A percentile compares a stretch with the other conserved stretches of the same genome.
Evolutionary conservation across 2,888 invertebrate species (phyloP).

Genomic region (Caenorhabditis becei): DNA sequence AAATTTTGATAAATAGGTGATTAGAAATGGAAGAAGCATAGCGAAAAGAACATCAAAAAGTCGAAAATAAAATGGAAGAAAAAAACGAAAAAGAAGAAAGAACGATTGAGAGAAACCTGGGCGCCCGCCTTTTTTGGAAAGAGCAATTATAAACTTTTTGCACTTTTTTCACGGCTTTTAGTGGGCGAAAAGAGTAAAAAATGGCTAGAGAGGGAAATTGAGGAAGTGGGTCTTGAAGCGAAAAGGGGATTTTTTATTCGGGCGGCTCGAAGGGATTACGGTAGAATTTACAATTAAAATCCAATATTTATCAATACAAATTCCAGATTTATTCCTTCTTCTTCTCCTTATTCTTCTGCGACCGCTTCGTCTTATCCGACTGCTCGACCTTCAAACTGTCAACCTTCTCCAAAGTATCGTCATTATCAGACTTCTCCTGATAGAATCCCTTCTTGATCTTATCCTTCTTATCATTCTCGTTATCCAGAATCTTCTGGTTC

Average conservation of each 20-base stretch:
- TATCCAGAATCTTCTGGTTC: slow-evolving; percentile 33
- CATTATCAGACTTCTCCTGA: slow-evolving; percentile 60
- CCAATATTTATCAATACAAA: too few species aligned
- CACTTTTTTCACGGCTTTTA: slow-evolving; percentile 28
- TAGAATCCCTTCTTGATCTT: slow-evolving; percentile 61
- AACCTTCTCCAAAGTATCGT: slow-evolving; percentile 59
- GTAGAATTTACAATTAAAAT: too few species aligned
- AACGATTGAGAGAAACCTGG: neutral
- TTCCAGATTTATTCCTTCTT: neutral
- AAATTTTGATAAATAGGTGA: neutral
- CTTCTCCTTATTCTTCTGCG: slow-evolving; percentile 19
- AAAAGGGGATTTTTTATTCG: too few species aligned
- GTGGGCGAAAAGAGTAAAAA: slow-evolving; percentile 7
- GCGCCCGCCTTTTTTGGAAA: neutral
- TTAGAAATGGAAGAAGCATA: slow-evolving; percentile 13
- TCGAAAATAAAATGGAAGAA: neutral
- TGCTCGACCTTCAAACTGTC: slow-evolving; percentile 53
- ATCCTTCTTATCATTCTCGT: slow-evolving; percentile 53
- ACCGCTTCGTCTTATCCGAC: slow-evolving; percentile 34
- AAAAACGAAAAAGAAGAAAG: slow-evolving; percentile 5
- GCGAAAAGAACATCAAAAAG: neutral
- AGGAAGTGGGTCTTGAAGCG: neutral
- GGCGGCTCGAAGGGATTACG: too few species aligned
- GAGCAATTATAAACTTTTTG: slow-evolving; percentile 46
- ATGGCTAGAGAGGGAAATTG: neutral